Evolutionary conservation across 2,797 vertebrate genomes (phyloP), one percentile per base, ranked within the genome.

Genomic region (Alcedo atthis): DNA sequence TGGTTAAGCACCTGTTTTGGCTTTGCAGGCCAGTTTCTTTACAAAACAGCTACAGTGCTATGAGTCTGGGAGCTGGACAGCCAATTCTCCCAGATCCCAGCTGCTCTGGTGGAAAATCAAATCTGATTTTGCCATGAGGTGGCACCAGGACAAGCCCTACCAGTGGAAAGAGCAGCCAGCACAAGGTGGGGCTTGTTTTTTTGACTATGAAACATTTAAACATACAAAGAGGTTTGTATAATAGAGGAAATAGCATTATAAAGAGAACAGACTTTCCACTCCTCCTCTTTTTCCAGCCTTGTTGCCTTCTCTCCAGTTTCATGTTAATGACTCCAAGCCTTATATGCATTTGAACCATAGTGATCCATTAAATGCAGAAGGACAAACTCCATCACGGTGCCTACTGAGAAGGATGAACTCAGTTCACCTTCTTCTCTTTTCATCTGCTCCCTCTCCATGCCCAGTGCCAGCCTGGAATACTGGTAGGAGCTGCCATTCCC

Each of bases 161-260:
- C 2, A 4, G 0, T 33, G 61, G 71, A 35, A 57, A 55, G 35
- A 33, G 37, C 87, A 21, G 73, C 74, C 76, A 61, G 33, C 69
- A 81, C 81, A 91, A 96, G 84, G 70, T 74, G 46, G 54, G 66
- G 69, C 58, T 64, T 85, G 87, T 80, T 87, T 84, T 69, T 53
- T 61, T 66, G 58, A 15, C 73, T 13, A 10, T 42, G 46, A 62
- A 76, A 32, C 58, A 51, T 62, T 62, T 32, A 22, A 63, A 43
- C 59, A 53, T 28, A 62, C 74, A 94, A 89, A 88, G 87, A 92
- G 76, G 66, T 81, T 84, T 92, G 91, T 45, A 82, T 45, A 70
- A 48, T 37, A 93, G 91, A 96, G 96, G 95, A 97, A 96, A 92
- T 94, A 80, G 58, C 70, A 74, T 92, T 73, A 49, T 22, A 70